Conservation (phyloP, 2,888 invertebrate species). For the Noctua janthe region DNA sequence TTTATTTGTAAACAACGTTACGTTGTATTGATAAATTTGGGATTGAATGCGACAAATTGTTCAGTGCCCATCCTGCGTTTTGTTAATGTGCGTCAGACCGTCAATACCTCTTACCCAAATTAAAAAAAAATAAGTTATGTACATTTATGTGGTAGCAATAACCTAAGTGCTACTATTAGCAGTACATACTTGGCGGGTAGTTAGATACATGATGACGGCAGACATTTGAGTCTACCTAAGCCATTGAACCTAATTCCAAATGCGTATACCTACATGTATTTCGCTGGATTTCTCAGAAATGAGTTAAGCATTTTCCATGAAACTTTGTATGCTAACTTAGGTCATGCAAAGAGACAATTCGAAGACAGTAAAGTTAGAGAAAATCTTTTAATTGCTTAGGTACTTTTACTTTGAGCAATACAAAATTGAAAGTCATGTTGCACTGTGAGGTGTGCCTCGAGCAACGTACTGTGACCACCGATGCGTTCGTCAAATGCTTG, state of each 20-base stretch:
- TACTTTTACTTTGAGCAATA: constrained; percentile 11
- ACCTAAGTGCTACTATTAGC: not conserved
- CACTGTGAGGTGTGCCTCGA: not conserved
- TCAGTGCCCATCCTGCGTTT: constrained; percentile 19
- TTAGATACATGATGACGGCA: not conserved
- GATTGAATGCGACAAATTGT: constrained; percentile 13
- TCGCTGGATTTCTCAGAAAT: constrained; percentile 7
- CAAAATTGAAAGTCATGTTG: constrained; percentile 2
- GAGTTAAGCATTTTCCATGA: constrained; percentile 13
- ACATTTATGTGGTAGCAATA: not conserved
- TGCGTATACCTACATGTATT: constrained; percentile 6
- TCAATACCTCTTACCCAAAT: constrained; percentile 17
- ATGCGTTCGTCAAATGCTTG: constrained; percentile 13
- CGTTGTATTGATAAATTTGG: constrained; percentile 4
- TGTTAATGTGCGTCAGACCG: constrained; percentile 36
- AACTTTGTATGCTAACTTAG: constrained; percentile 5
- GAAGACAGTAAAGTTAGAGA: constrained; percentile 7
- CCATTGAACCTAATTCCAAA: constrained; percentile 35
- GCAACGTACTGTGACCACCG: constrained; percentile 10
- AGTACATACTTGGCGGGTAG: not conserved
- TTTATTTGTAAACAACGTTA: constrained; percentile 28
- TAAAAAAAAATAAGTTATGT: constrained; percentile 2
- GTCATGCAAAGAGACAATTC: constrained; percentile 15
- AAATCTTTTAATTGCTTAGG: constrained; percentile 22
- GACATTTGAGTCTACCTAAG: constrained; percentile 12